These are phyloP conservation scores for Papilio helenus DNA, from an alignment of 1,140 invertebrate species.

Conservation along the genomic window DNA sequence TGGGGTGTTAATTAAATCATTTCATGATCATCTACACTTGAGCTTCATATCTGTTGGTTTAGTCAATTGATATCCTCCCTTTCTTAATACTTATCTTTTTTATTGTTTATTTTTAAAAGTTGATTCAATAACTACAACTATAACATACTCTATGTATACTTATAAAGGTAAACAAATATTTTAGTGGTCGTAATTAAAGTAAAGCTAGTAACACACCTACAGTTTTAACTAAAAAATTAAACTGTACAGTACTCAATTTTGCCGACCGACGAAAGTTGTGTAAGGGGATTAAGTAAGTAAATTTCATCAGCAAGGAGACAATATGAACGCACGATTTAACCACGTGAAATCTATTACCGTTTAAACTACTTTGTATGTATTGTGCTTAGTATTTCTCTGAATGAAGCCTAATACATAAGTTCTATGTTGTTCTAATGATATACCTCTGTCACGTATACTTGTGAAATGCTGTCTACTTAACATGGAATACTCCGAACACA, in stretches of 20 bases:
- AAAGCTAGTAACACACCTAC: too few relatives aligned
- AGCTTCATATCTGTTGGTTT: conserved; percentile 10
- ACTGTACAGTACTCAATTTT: too few relatives aligned
- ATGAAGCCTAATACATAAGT: neutral
- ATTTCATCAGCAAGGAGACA: neutral
- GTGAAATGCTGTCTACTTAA: neutral
- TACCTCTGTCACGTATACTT: neutral
- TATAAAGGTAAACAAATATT: neutral
- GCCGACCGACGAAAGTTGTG: too few relatives aligned
- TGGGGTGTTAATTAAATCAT: conserved; percentile 20
- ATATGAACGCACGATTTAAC: neutral
- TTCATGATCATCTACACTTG: conserved; percentile 25
- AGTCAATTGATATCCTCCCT: conserved; percentile 1
- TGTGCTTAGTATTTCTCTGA: conserved; percentile 5
- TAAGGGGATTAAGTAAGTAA: too few relatives aligned
- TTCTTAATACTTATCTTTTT: neutral
- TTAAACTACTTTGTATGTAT: neutral
- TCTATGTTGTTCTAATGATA: neutral
- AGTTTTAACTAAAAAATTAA: too few relatives aligned
- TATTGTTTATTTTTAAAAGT: neutral
- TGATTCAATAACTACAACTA: neutral
- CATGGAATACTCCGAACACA: neutral
- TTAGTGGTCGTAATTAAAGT: too few relatives aligned
- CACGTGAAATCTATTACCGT: neutral
- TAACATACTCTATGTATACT: neutral